Base-by-base conservation (phyloP, 2,888 invertebrate species). In the Quadriops clusia region DNA sequence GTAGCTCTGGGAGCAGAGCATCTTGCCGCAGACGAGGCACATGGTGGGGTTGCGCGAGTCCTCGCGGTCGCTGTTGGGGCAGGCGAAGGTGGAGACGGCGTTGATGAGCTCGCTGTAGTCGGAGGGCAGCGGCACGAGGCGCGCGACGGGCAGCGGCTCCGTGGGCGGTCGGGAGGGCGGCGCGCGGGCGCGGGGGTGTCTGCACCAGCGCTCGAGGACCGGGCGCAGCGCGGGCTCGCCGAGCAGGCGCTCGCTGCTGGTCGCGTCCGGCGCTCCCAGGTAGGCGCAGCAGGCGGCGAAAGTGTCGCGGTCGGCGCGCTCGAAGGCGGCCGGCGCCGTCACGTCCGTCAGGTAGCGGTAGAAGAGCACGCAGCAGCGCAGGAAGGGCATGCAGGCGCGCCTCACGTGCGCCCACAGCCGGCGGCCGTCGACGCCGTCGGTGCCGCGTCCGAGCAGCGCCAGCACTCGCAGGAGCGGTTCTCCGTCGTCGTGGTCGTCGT, bases 61-160 rank as follows among this genome's bases (percentile, higher is more conserved):
- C 47, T 91, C 87, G 20, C 80, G 68, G 48, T 86, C 86, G 33
- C 85, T 89, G 53, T 89, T 90, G 3, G 93, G 91, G 51, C 95
- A 95, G 20, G 83, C 82, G 61, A 94, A 97, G 38, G 82, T 74
- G 0, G 94, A 90, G 1, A 91, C 93, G 17, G 81, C 76, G 52
- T 97, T 95, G 56, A 98, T 94, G 23, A 98, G 69, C 58, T 97
- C 94, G 49, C 91, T 93, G 60, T 94, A 98, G 57, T 98, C 95
- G 0, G 77, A 73, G 0, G 93, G 95, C 41, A 98, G 64, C 0
- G 74, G 63, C 3, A 94, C 75, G 26, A 98, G 62, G 27, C 61
- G 63, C 21, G 82, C 81, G 7, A 85, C 70, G 9, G 67, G 67
- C 2, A 67, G 50, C 0, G 76, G 76, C 37, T 81, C 44, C 39